Evolutionary conservation across 2,797 vertebrate species (phyloP).

Genomic region (Urocyon cinereoargenteus): DNA sequence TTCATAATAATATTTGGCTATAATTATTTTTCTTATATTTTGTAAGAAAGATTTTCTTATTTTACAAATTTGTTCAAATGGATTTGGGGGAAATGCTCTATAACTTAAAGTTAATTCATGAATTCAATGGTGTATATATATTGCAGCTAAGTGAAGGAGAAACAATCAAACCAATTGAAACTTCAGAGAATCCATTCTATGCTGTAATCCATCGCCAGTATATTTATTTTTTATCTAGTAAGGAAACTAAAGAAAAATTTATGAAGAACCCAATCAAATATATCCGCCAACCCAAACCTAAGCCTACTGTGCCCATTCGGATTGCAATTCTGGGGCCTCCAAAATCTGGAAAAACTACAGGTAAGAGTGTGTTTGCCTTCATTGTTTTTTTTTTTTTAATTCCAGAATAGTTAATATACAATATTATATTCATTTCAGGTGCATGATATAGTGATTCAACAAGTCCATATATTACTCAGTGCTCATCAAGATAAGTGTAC

Average conservation of each 20-base stretch:
- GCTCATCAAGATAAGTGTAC: background rate
- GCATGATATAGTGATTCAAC: background rate
- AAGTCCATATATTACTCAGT: background rate
- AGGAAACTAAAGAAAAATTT: constrained; percentile 93
- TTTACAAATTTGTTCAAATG: background rate
- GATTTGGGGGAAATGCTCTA: constrained; percentile 20
- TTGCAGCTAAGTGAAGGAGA: constrained; percentile 91
- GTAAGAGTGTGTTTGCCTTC: constrained; percentile 84
- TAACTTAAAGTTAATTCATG: constrained; percentile 43
- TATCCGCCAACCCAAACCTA: constrained; percentile 93
- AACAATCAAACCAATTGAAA: constrained; percentile 91
- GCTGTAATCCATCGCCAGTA: constrained; percentile 94
- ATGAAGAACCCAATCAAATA: constrained; percentile 96
- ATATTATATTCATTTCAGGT: background rate
- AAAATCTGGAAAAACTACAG: constrained; percentile 97
- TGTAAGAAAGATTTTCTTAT: background rate
- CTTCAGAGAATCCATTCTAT: constrained; percentile 85
- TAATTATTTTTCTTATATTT: background rate
- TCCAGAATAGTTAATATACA: background rate
- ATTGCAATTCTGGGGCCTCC: constrained; percentile 94
- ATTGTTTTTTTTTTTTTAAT: background rate
- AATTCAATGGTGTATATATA: constrained; percentile 54
- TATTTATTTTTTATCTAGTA: constrained; percentile 96
- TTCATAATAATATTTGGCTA: constrained; percentile 42
- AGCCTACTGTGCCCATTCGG: constrained; percentile 90